Conservation (phyloP, 2,113 vertebrate genomes). For the Stomatorhinus ivindoensis region DNA sequence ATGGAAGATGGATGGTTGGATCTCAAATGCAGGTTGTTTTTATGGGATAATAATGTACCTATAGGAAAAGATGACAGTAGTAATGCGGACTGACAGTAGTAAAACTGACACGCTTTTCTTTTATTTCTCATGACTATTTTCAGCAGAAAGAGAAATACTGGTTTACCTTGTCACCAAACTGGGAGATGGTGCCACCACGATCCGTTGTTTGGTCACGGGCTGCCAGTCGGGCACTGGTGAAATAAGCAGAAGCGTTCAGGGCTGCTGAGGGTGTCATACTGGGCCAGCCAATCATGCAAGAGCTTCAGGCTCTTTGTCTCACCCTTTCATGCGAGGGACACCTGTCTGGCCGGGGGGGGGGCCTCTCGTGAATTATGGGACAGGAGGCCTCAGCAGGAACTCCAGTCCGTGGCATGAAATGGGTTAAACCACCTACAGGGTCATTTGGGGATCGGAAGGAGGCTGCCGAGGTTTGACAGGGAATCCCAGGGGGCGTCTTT, state of each 20-base stretch:
- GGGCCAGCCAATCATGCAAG: conserved; percentile 69
- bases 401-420: conserved; percentile 77
- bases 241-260: conserved; percentile 75
- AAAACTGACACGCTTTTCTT: background rate
- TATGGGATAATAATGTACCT: background rate
- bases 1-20: background rate
- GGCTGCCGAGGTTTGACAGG: conserved; percentile 38
- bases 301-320: conserved; percentile 71
- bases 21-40: background rate
- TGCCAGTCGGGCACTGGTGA: conserved; percentile 64
- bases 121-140: background rate
- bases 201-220: background rate
- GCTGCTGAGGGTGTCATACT: conserved; percentile 58
- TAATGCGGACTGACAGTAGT: background rate
- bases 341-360: conserved; percentile 63
- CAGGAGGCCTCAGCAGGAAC: conserved; percentile 42
- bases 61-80: background rate
- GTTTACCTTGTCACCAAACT: background rate
- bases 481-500: background rate
- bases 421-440: conserved; percentile 69
- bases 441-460: conserved; percentile 57
- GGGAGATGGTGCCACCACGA: background rate
- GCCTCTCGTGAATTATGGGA: conserved; percentile 74
- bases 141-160: background rate
- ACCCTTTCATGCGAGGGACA: conserved; percentile 71